These are phyloP conservation scores for Paraplagusia blochii DNA, from an alignment of 2,113 vertebrate species.

Conservation along the genomic window DNA sequence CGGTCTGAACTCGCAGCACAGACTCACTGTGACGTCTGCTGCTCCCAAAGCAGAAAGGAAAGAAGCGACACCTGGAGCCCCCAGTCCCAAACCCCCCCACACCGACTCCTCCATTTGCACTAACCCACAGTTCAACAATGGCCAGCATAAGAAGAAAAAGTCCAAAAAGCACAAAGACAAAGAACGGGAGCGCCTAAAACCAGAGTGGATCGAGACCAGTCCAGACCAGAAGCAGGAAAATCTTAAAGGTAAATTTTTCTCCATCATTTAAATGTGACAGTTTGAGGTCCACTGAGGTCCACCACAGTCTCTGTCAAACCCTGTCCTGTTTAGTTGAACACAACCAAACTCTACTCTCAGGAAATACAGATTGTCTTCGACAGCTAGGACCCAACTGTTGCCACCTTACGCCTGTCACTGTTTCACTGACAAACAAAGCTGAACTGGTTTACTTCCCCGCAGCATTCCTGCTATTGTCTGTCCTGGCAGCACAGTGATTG, in stretches of 20 bases:
- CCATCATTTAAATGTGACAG: too few species aligned
- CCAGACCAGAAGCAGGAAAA: constrained; percentile 68
- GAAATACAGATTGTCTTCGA: too few species aligned
- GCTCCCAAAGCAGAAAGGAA: constrained; percentile 53
- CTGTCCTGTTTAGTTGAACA: too few species aligned
- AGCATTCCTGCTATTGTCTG: too few species aligned
- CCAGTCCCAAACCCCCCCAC: constrained; percentile 52
- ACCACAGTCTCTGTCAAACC: too few species aligned
- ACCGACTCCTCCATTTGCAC: constrained; percentile 53
- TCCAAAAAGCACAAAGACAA: constrained; percentile 80
- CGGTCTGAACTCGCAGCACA: constrained; percentile 62
- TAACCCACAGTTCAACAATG: constrained; percentile 57
- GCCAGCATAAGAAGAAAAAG: constrained; percentile 75
- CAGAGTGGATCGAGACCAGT: constrained; percentile 72
- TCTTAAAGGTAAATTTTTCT: constrained; percentile 72
- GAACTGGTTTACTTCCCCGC: too few species aligned
- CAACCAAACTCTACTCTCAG: too few species aligned
- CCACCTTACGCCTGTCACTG: too few species aligned
- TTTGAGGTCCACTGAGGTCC: too few species aligned
- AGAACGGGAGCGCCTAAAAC: constrained; percentile 71
- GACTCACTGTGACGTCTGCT: constrained; percentile 43
- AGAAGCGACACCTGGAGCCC: constrained; percentile 30
- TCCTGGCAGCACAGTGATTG: too few species aligned
- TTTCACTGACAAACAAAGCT: too few species aligned
- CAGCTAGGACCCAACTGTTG: too few species aligned